Percentiles rank a stretch among this genome's conserved stretches.
Evolutionary conservation across 2,797 vertebrate genomes (phyloP).

Genomic region (Onychomys leucogaster): DNA sequence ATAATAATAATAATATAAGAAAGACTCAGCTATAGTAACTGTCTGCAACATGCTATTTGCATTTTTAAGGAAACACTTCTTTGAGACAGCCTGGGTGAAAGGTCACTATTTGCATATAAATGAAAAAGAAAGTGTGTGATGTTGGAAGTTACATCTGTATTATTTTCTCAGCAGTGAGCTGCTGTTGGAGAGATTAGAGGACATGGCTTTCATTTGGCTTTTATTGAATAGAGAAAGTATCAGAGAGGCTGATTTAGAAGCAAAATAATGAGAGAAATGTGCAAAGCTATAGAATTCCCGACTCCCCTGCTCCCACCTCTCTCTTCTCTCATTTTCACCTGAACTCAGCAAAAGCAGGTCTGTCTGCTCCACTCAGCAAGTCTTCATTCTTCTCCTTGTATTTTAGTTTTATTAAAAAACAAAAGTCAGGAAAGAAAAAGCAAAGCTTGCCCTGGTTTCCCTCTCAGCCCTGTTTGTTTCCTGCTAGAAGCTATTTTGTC

Average conservation of each 20-base stretch:
- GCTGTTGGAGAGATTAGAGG: constrained; percentile 89
- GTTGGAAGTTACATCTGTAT: constrained; percentile 90
- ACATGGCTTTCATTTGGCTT: constrained; percentile 86
- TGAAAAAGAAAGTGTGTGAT: constrained; percentile 89
- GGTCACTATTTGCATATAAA: constrained; percentile 92
- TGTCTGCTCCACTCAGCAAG: constrained; percentile 69
- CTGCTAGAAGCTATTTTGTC: not conserved
- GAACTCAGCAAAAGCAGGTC: constrained; percentile 80
- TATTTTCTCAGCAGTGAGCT: constrained; percentile 91
- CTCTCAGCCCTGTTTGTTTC: not conserved
- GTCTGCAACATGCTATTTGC: constrained; percentile 90
- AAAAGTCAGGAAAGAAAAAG: not conserved
- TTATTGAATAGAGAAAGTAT: constrained; percentile 87
- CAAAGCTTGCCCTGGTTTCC: constrained; percentile 13
- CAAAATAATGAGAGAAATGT: constrained; percentile 85
- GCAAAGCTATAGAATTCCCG: constrained; percentile 61
- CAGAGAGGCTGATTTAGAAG: constrained; percentile 85
- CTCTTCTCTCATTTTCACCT: constrained; percentile 71
- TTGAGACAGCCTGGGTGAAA: constrained; percentile 91
- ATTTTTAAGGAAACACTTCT: constrained; percentile 91
- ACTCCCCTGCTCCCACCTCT: constrained; percentile 32
- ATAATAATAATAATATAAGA: constrained; percentile 87
- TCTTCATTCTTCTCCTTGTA: constrained; percentile 49
- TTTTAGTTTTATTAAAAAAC: not conserved
- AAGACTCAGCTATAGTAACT: constrained; percentile 83